Evolutionary conservation across 2,797 vertebrate species (phyloP).

Genomic region (Periparus ater): DNA sequence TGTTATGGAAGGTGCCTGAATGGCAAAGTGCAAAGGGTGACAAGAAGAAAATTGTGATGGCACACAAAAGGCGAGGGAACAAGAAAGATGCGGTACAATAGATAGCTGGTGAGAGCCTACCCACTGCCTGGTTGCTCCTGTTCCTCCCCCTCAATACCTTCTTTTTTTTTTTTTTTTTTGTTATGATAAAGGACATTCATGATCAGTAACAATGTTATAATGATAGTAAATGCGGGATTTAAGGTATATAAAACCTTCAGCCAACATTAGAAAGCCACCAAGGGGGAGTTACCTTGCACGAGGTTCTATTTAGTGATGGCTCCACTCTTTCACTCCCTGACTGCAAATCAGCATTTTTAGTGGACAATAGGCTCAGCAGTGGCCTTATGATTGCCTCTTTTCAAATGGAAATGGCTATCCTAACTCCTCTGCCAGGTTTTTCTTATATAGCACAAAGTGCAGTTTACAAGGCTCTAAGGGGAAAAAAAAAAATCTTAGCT

Average conservation of each 20-base stretch:
- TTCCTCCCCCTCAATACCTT: constrained; percentile 76
- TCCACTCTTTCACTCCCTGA: constrained; percentile 82
- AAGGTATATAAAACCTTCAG: constrained; percentile 77
- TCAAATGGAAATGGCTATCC: constrained; percentile 98
- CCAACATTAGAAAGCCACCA: constrained; percentile 73
- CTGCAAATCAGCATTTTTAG: constrained; percentile 89
- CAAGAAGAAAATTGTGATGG: constrained; percentile 72
- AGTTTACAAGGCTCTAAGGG: constrained; percentile 95
- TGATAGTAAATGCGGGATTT: constrained; percentile 76
- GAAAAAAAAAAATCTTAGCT: constrained; percentile 80
- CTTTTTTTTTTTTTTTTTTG: constrained; percentile 45
- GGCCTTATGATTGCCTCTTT: constrained; percentile 99
- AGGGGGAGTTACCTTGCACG: constrained; percentile 80
- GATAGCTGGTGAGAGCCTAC: constrained; percentile 83
- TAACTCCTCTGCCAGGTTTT: constrained; percentile 90
- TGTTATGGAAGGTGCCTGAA: constrained; percentile 34
- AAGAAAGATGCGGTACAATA: constrained; percentile 80
- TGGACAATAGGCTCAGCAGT: constrained; percentile 98
- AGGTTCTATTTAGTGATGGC: constrained; percentile 80
- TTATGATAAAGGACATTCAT: constrained; percentile 72
- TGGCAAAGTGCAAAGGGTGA: constrained; percentile 50
- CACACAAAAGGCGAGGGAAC: constrained; percentile 64
- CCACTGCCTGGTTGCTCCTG: constrained; percentile 77
- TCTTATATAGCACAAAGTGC: constrained; percentile 97
- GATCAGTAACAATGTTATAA: constrained; percentile 75